Percentiles rank a stretch among this genome's conserved stretches.
Conservation (phyloP, 2,797 vertebrate genomes). For the Salmo trutta region DNA sequence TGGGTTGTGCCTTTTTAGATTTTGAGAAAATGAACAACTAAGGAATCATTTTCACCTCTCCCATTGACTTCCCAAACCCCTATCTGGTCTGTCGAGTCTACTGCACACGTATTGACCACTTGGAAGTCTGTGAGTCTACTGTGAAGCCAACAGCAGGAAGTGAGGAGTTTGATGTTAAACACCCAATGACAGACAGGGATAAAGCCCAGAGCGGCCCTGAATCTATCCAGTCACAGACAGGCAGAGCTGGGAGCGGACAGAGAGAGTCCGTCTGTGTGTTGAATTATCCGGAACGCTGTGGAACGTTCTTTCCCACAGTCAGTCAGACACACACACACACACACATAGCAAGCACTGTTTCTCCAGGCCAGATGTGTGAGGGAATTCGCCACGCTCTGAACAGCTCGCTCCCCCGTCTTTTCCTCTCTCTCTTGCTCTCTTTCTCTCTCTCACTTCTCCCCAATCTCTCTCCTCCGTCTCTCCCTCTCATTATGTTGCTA, state of each 20-base stretch:
- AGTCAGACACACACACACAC: slow-evolving; percentile 6
- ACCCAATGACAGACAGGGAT: slow-evolving; percentile 42
- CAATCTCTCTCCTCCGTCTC: background rate
- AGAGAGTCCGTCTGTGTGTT: slow-evolving; percentile 44
- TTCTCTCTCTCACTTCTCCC: background rate
- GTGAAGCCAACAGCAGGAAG: slow-evolving; percentile 27
- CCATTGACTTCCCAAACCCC: too few relatives aligned
- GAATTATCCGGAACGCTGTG: slow-evolving; percentile 63
- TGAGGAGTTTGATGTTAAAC: slow-evolving; percentile 19
- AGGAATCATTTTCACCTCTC: too few relatives aligned
- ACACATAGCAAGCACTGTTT: slow-evolving; percentile 52
- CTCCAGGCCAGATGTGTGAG: slow-evolving; percentile 70
- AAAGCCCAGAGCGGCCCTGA: slow-evolving; percentile 34
- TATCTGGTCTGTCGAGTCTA: too few relatives aligned
- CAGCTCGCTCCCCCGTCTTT: slow-evolving; percentile 37
- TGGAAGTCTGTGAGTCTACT: slow-evolving; percentile 18
- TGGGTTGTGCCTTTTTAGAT: too few relatives aligned
- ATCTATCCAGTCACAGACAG: slow-evolving; percentile 38
- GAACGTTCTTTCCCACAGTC: slow-evolving; percentile 50
- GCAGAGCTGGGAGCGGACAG: slow-evolving; percentile 23
- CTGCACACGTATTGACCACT: too few relatives aligned
- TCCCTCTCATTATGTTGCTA: background rate
- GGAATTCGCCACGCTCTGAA: slow-evolving; percentile 61
- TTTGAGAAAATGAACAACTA: too few relatives aligned
- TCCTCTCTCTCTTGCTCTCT: background rate